A percentile compares a stretch with the other conserved stretches of the same genome.
These are phyloP conservation scores for Vesta saturnalis DNA, from an alignment of 2,888 invertebrate genomes.

Conservation along the genomic window DNA sequence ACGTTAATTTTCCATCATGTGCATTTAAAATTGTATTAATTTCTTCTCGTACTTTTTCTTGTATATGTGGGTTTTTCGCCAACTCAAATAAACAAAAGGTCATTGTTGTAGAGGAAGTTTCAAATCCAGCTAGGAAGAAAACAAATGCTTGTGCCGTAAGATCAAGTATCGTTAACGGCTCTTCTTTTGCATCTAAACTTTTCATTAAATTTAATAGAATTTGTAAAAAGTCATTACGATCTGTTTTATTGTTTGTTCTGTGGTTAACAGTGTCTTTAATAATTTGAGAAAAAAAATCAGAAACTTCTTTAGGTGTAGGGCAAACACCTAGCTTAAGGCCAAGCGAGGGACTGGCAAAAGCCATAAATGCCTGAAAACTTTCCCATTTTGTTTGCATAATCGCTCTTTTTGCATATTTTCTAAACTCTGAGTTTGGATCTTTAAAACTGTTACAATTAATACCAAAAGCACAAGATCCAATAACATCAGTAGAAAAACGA, in stretches of 20 bases:
- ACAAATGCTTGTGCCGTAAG: constrained; percentile 48
- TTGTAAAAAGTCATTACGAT: no score
- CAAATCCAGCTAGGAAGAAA: constrained; percentile 56
- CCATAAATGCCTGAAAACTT: constrained; percentile 25
- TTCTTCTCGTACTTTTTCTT: constrained; percentile 60
- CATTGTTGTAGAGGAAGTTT: constrained; percentile 59
- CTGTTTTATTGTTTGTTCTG: no score
- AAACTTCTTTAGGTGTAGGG: no score
- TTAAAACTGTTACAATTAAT: constrained; percentile 67
- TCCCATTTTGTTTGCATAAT: constrained; percentile 44
- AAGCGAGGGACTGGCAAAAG: constrained; percentile 1
- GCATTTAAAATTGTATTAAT: constrained; percentile 56
- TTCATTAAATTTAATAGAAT: not conserved
- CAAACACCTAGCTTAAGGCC: no score
- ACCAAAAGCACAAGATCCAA: constrained; percentile 69
- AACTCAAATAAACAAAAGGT: constrained; percentile 65
- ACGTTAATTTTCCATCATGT: constrained; percentile 59
- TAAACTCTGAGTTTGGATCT: constrained; percentile 53
- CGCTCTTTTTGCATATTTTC: constrained; percentile 49
- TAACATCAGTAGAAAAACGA: constrained; percentile 68
- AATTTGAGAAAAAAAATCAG: no score
- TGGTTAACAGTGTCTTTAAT: no score
- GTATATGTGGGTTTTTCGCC: constrained; percentile 61
- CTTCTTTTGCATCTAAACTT: constrained; percentile 29
- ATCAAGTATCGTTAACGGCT: constrained; percentile 26